Evolutionary conservation across 2,113 vertebrate species (phyloP), one percentile per base, ranked within the genome.

Genomic region (Penelope pileata): DNA sequence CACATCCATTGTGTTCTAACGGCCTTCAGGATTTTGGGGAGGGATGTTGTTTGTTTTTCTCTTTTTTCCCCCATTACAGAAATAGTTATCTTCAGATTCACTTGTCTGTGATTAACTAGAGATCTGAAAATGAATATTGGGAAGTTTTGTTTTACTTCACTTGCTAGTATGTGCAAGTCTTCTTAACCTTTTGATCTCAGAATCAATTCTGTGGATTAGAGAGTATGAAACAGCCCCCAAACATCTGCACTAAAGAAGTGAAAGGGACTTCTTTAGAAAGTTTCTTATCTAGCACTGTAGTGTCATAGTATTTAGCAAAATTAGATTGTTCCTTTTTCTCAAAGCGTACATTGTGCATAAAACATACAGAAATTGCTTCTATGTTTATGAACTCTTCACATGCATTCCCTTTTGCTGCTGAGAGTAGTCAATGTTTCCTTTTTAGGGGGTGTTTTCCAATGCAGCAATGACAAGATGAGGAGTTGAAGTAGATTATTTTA

Each of bases 181-280:
- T 68, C 7, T 6, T 83, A 45, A n/a, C 3, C 16, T 59, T 80
- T 67, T 59, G 26, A 4, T 85, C 47, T 77, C 81, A 29, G 67
- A 90, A 74, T n/a, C 42, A 69, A 23, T 77, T 93, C 19, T 74
- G 5, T 79, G 36, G 16, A 30, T 85, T 79, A 69, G 82, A 72
- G 21, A 72, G 11, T 32, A 13, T 43, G 47, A 64, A 83, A 70
- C 29, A 58, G 54, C 30, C 19, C 54, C 54, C 19, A 3, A 12
- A n/a, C 6, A 32, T n/a, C 45, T 81, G 7, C 69, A 32, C 13
- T 36, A 66, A 83, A 81, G 68, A 72, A 75, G 32, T 40, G 26
- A 69, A 59, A 51, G 29, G 14, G 26, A 43, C 10, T 12, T 91
- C 72, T 47, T 73, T 32, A 32, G 69, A 62, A 88, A 43, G 16